These are phyloP conservation scores for Marasmarcha lunaedactyla DNA, from an alignment of 2,888 invertebrate genomes.

Conservation along the genomic window DNA sequence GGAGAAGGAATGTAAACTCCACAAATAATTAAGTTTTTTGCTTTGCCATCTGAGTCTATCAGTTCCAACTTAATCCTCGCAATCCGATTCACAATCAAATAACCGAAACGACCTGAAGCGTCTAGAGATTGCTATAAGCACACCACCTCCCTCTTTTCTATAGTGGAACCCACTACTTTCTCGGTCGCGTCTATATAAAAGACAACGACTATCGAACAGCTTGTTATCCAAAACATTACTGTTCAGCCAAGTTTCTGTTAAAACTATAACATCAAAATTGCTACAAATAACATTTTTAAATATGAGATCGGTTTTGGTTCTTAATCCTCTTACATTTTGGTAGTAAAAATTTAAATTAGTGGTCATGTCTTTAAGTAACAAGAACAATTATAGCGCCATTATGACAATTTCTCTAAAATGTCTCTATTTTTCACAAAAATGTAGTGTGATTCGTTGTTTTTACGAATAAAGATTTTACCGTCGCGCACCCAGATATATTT, in stretches of 20 bases:
- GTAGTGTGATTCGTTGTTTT: conserved; percentile 5
- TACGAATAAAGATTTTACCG: conserved; percentile 10
- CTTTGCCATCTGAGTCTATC: no score
- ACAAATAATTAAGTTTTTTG: no score
- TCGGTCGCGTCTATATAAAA: conserved; percentile 9
- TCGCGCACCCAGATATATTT: conserved; percentile 12
- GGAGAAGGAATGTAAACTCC: no score
- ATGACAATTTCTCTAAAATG: no score
- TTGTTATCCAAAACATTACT: conserved; percentile 3
- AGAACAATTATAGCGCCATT: no score
- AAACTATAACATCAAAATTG: conserved; percentile 6
- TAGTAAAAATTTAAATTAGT: conserved; percentile 5
- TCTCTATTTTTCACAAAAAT: background rate
- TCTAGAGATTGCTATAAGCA: no score
- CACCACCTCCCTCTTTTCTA: no score
- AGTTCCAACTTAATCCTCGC: no score
- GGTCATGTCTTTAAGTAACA: no score
- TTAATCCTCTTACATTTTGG: conserved; percentile 7
- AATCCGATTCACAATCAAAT: no score
- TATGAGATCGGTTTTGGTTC: conserved; percentile 7
- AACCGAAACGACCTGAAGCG: no score
- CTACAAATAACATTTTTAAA: conserved; percentile 5
- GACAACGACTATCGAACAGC: conserved; percentile 9
- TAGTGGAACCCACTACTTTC: no score
- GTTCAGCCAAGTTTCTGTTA: conserved; percentile 9